Evolutionary conservation across 1,140 invertebrate species (phyloP).

Genomic region (Bombus turneri): DNA sequence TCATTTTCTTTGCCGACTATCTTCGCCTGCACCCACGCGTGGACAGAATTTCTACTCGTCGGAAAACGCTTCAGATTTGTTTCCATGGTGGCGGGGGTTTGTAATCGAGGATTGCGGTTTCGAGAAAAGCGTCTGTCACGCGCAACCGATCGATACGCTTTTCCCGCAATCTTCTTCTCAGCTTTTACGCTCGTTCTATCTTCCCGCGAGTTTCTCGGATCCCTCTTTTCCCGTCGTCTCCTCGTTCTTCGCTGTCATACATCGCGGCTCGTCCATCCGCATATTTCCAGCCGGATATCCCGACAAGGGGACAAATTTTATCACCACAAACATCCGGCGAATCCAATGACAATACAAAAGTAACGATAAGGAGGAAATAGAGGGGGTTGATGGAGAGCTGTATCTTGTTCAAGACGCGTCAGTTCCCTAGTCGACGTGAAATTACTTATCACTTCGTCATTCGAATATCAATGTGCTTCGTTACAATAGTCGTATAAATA

Average conservation of each 20-base stretch:
- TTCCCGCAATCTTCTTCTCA: slow-evolving; percentile 34
- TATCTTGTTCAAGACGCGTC: not conserved
- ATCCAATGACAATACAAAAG: not conserved
- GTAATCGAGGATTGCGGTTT: slow-evolving; percentile 37
- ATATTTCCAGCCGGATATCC: slow-evolving; percentile 16
- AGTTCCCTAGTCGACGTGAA: not conserved
- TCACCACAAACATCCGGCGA: slow-evolving; percentile 8
- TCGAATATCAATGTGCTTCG: not conserved
- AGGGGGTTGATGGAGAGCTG: not conserved
- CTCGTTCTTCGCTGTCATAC: not conserved
- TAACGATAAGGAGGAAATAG: not conserved
- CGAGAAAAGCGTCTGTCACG: slow-evolving; percentile 42
- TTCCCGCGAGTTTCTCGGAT: not conserved
- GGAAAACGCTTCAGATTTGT: slow-evolving; percentile 23
- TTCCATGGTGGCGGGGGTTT: not conserved
- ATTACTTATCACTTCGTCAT: not conserved
- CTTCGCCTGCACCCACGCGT: not conserved
- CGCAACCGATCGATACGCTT: slow-evolving; percentile 37
- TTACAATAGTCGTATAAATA: not conserved
- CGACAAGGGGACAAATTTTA: slow-evolving; percentile 24
- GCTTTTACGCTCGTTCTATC: slow-evolving; percentile 28
- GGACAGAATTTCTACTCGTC: slow-evolving; percentile 14
- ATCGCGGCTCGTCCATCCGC: not conserved
- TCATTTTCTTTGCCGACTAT: slow-evolving; percentile 10
- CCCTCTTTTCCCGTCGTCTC: not conserved